Conservation (phyloP, 2,888 invertebrate species). For the Horisme vitalbata region DNA sequence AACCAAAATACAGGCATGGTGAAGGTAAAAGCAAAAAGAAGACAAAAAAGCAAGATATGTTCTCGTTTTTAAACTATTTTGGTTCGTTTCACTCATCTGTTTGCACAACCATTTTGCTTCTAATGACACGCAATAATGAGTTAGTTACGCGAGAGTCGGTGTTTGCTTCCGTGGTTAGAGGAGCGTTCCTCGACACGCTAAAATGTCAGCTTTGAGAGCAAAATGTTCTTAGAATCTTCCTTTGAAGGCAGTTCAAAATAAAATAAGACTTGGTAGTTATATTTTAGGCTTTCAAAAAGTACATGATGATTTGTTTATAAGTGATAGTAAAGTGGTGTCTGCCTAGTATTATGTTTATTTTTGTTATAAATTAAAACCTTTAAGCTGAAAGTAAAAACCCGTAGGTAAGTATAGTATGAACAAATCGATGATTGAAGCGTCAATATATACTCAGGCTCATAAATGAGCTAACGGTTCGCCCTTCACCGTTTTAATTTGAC, state of each 20-base stretch:
- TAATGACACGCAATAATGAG: conserved; percentile 78
- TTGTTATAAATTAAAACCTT: too few species aligned
- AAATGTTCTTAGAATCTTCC: conserved; percentile 26
- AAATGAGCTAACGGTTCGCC: conserved; percentile 13
- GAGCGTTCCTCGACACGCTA: conserved; percentile 39
- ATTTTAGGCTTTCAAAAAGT: too few species aligned
- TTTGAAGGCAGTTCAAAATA: conserved; percentile 3
- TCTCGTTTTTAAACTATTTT: conserved; percentile 23
- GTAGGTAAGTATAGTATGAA: too few species aligned
- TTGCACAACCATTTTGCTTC: conserved; percentile 62
- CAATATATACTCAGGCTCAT: not conserved
- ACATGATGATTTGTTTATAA: too few species aligned
- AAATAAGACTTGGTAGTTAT: too few species aligned
- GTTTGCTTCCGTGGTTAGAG: conserved; percentile 64
- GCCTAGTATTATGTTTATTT: too few species aligned
- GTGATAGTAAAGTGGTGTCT: too few species aligned
- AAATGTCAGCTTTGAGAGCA: conserved; percentile 32
- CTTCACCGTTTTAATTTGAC: conserved; percentile 28
- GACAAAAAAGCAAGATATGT: conserved; percentile 15
- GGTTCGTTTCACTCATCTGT: conserved; percentile 33
- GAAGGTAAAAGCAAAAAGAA: not conserved
- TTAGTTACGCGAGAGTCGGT: conserved; percentile 47
- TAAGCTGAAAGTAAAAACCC: too few species aligned
- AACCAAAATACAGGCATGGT: too few species aligned
- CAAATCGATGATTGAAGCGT: too few species aligned